Evolutionary conservation across 30 jellyfish, hydroid and myxozoan species (phyloP), one percentile per base, ranked within the genome.

Genomic region (Hydractinia symbiolongicarpus): DNA sequence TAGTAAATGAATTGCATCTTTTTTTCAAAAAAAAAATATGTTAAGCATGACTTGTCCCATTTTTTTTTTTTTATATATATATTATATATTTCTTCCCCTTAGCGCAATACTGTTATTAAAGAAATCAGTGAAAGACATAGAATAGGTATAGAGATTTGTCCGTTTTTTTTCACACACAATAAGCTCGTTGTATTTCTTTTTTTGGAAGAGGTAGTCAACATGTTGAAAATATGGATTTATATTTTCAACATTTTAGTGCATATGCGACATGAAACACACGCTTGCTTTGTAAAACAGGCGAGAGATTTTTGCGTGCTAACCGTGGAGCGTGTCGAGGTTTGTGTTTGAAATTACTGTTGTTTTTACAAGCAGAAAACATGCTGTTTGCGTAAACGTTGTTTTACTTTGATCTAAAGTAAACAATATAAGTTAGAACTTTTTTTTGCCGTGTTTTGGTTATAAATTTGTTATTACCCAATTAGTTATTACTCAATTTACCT

Each of bases 251-350:
- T 81, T 81, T 4, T 83, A 93, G 98, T 93, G 55, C 95, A 93
- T 79, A 87, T 93, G 98, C 74, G 95, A 6, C 96, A 93, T 76
- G 98, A 93, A 84, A 93, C 98, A n/a, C 86, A 86, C n/a, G 96
- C 95, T 15, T 93, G 98, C 75, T 93, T 93, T 82, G 96, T 93
- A 4, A 83, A 82, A 84, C 98, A 93, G 81, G 96, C 98, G 19
- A 84, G 98, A 67, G 98, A 93, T 53, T 93, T 93, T 70, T 93
- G 94, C 49, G 71, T 93, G 15, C 83, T 93, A 15, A 74, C 86
- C 5, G 64, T 64, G 8, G 98, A 93, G 75, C 76, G 96, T 76
- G 87, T 60, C 0, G 98, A 86, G 83, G 98, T 93, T 55, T 67
- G 69, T 21, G 44, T 77, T 67, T 79, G 69, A 30, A 2, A 30